Percentiles rank a stretch among this genome's conserved stretches.
Conservation (phyloP, 2,888 invertebrate species). For the Saturnia japonica region DNA sequence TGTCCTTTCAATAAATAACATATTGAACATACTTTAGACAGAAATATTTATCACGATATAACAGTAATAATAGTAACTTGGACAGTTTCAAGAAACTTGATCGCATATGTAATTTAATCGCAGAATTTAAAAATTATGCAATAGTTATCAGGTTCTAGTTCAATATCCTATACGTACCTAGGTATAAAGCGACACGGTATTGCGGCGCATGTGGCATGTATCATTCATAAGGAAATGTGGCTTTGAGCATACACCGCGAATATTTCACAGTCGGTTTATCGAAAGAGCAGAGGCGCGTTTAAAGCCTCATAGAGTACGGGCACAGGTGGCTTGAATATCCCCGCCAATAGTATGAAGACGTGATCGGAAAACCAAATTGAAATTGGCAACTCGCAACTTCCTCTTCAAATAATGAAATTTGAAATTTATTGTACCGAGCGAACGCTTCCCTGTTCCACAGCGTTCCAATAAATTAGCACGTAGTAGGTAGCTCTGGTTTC, state of each 20-base stretch:
- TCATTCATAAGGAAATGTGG: slow-evolving; percentile 78
- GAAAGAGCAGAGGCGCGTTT: slow-evolving; percentile 73
- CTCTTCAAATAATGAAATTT: slow-evolving; percentile 80
- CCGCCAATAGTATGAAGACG: slow-evolving; percentile 78
- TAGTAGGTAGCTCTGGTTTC: slow-evolving; percentile 49
- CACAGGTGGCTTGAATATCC: slow-evolving; percentile 79
- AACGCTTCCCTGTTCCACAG: slow-evolving; percentile 58
- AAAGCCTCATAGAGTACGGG: slow-evolving; percentile 77
- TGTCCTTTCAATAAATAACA: too few species aligned
- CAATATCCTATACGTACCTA: slow-evolving; percentile 40
- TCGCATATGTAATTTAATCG: slow-evolving; percentile 37
- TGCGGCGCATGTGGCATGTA: slow-evolving; percentile 64
- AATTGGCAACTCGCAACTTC: slow-evolving; percentile 75
- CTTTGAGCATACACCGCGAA: slow-evolving; percentile 65
- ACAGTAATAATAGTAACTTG: background rate
- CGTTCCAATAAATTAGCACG: slow-evolving; percentile 67
- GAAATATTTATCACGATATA: too few species aligned
- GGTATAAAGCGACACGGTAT: slow-evolving; percentile 40
- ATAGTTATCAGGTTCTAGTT: slow-evolving; percentile 45
- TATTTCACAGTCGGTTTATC: slow-evolving; percentile 80
- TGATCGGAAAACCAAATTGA: slow-evolving; percentile 76
- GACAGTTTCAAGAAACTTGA: slow-evolving; percentile 32
- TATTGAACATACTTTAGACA: background rate
- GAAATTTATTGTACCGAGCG: slow-evolving; percentile 77
- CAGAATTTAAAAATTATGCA: slow-evolving; percentile 55